Evolutionary conservation across 1,140 invertebrate species (phyloP).

Genomic region (Oedothorax gibbosus): DNA sequence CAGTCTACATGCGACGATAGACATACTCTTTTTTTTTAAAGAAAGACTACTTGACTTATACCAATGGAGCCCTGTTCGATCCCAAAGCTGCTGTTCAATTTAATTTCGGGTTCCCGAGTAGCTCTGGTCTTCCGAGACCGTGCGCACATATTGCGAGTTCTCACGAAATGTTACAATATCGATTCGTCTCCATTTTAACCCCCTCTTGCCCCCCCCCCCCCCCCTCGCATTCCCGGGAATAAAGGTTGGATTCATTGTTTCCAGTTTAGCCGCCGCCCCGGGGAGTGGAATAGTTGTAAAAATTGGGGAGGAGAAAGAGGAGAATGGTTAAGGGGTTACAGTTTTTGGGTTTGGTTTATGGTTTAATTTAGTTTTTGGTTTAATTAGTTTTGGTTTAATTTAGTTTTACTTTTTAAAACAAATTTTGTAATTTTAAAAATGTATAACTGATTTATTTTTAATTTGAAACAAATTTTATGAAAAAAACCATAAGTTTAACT

Average conservation of each 20-base stretch:
- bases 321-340: not conserved
- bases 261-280: too few relatives aligned
- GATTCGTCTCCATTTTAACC: conserved; percentile 1
- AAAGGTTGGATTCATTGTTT: too few relatives aligned
- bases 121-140: not conserved
- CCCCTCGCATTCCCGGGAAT: not conserved
- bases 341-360: not conserved
- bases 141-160: conserved; percentile 14
- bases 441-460: too few relatives aligned
- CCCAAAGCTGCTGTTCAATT: not conserved
- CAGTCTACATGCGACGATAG: not conserved
- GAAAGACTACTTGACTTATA: not conserved
- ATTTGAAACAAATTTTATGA: not conserved
- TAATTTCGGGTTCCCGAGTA: not conserved
- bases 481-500: not conserved
- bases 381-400: too few relatives aligned
- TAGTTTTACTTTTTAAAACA: not conserved
- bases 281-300: too few relatives aligned
- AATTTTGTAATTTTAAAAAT: not conserved
- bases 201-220: not conserved
- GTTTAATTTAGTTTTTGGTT: not conserved
- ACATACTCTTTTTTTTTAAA: not conserved
- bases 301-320: too few relatives aligned
- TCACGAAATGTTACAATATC: conserved; percentile 28
- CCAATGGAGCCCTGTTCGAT: too few relatives aligned